Evolutionary conservation across 2,888 invertebrate genomes (phyloP), one percentile per base, ranked within the genome.

Genomic region (Heteromyza rotundicornis): DNA sequence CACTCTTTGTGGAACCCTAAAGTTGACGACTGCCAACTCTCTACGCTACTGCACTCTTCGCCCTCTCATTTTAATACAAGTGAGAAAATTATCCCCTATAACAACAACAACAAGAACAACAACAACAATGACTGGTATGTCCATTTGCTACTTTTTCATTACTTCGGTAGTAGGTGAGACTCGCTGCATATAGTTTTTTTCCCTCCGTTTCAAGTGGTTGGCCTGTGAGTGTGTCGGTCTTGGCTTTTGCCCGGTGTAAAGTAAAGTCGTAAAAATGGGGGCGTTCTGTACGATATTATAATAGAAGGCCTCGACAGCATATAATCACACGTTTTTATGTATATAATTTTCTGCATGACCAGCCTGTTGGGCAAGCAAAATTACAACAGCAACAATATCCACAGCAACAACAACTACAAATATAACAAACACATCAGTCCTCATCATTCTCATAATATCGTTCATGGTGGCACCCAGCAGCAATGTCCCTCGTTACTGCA

Each of bases 261-360:
- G 32, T 8, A 8, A 12, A 32, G 32, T 32, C 7, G 7, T 32
- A 32, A 32, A 32, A 27, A 27, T 7, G 10, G 27, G 27, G 27
- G 27, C 27, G 27, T 27, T 7, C n/a, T 10, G 40, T n/a, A 40
- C n/a, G 14, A n/a, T 10, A 27, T n/a, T 63, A 68, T 69, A 74
- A 74, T 70, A 73, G 73, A 66, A 63, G 60, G 62, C 64, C 68
- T 72, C 68, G 73, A 75, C 73, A 74, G 58, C 71, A 74, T n/a
- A n/a, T 74, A 74, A 74, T 75, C 74, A 74, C 69, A 67, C 71
- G 69, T 62, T 75, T n/a, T 73, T 71, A 75, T 74, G 75, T 68
- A 75, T 74, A 75, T 74, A 75, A 74, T 74, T 74, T 75, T 75
- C 74, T 69, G 74, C 75, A 75, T 74, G 73, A 73, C 71, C 70